These are phyloP conservation scores for Charadrius vociferus DNA, from an alignment of 2,113 vertebrate genomes.

Conservation along the genomic window DNA sequence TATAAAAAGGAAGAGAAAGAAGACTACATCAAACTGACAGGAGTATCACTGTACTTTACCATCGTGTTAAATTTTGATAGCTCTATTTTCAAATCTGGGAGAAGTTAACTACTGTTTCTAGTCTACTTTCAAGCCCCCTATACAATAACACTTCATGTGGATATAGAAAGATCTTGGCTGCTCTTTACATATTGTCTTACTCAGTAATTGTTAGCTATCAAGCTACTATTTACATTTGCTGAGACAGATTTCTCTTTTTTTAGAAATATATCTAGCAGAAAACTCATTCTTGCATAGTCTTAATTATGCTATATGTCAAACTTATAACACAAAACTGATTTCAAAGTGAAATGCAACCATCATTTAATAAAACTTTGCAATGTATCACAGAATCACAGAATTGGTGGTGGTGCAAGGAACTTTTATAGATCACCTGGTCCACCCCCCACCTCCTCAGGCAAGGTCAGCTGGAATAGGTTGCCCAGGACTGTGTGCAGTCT, in stretches of 20 bases:
- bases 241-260: background rate
- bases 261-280: background rate
- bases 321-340: background rate
- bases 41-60: background rate
- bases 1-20: background rate
- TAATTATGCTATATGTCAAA: background rate
- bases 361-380: background rate
- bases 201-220: background rate
- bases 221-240: background rate
- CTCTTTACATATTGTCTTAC: background rate
- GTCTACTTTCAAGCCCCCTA: background rate
- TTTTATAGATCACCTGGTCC: background rate
- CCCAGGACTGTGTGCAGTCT: no score
- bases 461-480: background rate
- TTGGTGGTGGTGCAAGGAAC: background rate
- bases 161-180: background rate
- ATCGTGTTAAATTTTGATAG: background rate
- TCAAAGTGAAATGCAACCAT: background rate
- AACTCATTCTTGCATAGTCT: background rate
- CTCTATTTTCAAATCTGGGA: constrained; percentile 9
- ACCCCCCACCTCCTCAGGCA: background rate
- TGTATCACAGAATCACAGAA: background rate
- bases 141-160: background rate
- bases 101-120: background rate
- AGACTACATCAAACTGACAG: background rate